phyloP scores from a whole-genome alignment of 1,140 invertebrate genomes.

The Spodoptera frugiperda region DNA sequence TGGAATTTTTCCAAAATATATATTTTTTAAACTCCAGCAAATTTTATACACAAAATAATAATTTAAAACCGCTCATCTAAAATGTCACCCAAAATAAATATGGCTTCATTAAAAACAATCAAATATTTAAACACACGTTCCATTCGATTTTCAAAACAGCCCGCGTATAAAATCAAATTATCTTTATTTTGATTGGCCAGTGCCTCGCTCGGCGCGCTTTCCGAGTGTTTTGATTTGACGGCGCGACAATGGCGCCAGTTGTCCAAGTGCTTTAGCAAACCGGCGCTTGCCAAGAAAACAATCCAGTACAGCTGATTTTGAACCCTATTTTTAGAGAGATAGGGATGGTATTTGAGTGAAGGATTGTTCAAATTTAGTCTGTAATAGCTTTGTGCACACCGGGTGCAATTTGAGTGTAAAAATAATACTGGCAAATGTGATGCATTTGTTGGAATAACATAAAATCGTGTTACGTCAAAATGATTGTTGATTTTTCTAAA shows the following conservation, averaged over 20 bases:
- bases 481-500: slow-evolving; percentile 12
- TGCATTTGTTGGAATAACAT: slow-evolving; percentile 74
- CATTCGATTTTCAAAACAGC: slow-evolving; percentile 63
- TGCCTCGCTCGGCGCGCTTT: slow-evolving; percentile 60
- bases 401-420: slow-evolving; percentile 74
- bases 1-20: no score
- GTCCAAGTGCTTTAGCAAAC: slow-evolving; percentile 77
- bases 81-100: neutral
- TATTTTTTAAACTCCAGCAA: no score
- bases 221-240: slow-evolving; percentile 78
- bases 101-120: slow-evolving; percentile 11
- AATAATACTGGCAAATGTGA: slow-evolving; percentile 74
- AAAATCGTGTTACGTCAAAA: slow-evolving; percentile 58
- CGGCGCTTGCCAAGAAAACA: slow-evolving; percentile 47
- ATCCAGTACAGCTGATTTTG: slow-evolving; percentile 33
- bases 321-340: slow-evolving; percentile 16
- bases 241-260: slow-evolving; percentile 73
- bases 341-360: slow-evolving; percentile 27
- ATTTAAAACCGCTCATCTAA: neutral
- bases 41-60: no score
- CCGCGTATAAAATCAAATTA: slow-evolving; percentile 75
- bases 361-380: neutral
- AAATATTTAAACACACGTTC: slow-evolving; percentile 44
- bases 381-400: slow-evolving; percentile 57
- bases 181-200: slow-evolving; percentile 79